These are phyloP conservation scores for Phodopus roborovskii DNA, from an alignment of 2,113 vertebrate species.

Conservation along the genomic window DNA sequence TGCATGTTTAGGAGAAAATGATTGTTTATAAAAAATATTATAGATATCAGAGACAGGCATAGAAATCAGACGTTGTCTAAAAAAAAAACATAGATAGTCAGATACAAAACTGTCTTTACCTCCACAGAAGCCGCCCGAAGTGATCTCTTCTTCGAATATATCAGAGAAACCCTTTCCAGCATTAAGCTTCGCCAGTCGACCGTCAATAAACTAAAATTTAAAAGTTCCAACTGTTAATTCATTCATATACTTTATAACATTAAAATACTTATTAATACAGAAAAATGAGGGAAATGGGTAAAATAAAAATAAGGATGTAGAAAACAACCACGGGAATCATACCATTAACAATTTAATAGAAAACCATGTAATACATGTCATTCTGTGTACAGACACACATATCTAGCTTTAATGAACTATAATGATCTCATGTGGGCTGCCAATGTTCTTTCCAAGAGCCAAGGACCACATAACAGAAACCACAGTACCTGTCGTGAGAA, in stretches of 20 bases:
- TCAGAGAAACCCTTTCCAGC: conserved; percentile 96
- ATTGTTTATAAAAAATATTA: background rate
- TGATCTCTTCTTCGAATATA: conserved; percentile 98
- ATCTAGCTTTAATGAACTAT: background rate
- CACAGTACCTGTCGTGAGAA: background rate
- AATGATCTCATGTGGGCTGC: background rate
- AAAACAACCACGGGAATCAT: background rate
- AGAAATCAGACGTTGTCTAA: background rate
- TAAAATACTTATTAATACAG: background rate
- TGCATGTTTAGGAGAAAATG: background rate
- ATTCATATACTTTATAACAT: background rate
- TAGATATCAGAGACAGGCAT: background rate
- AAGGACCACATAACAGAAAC: background rate
- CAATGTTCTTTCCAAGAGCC: background rate
- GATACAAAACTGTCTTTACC: conserved; percentile 85
- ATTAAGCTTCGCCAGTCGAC: conserved; percentile 97
- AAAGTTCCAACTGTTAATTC: conserved; percentile 75
- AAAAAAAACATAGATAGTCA: background rate
- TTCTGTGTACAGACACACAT: background rate
- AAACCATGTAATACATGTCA: background rate
- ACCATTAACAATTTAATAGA: background rate
- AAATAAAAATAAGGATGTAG: background rate
- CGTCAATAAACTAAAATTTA: conserved; percentile 95
- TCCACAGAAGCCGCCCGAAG: conserved; percentile 95
- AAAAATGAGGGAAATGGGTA: background rate